phyloP scores from a whole-genome alignment of 2,888 invertebrate genomes.

The Xylocampa areola region DNA sequence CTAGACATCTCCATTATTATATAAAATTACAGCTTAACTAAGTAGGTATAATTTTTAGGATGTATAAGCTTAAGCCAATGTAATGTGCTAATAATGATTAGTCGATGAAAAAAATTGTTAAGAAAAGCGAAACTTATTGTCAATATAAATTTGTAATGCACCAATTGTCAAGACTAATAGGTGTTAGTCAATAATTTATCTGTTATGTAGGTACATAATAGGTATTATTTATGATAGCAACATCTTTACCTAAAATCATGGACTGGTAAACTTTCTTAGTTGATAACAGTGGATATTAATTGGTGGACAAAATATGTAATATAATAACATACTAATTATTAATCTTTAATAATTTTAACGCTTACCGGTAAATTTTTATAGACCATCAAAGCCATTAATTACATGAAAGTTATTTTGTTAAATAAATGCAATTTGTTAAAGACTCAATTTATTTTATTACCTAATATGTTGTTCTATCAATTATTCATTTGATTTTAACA shows the following conservation, averaged over 20 bases:
- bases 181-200: no score
- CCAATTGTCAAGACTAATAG: conserved; percentile 6
- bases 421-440: conserved; percentile 61
- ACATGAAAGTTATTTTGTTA: conserved; percentile 45
- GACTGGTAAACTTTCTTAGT: conserved; percentile 9
- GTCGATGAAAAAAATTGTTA: conserved; percentile 6
- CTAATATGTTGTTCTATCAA: no score
- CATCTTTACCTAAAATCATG: neutral
- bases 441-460: neutral
- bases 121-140: neutral
- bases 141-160: conserved; percentile 12
- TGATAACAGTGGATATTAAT: conserved; percentile 4
- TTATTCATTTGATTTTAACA: no score
- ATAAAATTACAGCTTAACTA: conserved; percentile 4
- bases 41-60: conserved; percentile 3
- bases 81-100: neutral
- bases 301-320: no score
- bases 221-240: neutral
- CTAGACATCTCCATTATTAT: neutral
- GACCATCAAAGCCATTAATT: conserved; percentile 24
- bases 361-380: conserved; percentile 11
- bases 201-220: no score
- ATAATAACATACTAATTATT: conserved; percentile 8
- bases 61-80: conserved; percentile 12
- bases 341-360: conserved; percentile 9